A percentile compares a stretch with the other conserved stretches of the same genome.
Conservation (phyloP, 2,888 invertebrate genomes). For the Uropetala carovei region DNA sequence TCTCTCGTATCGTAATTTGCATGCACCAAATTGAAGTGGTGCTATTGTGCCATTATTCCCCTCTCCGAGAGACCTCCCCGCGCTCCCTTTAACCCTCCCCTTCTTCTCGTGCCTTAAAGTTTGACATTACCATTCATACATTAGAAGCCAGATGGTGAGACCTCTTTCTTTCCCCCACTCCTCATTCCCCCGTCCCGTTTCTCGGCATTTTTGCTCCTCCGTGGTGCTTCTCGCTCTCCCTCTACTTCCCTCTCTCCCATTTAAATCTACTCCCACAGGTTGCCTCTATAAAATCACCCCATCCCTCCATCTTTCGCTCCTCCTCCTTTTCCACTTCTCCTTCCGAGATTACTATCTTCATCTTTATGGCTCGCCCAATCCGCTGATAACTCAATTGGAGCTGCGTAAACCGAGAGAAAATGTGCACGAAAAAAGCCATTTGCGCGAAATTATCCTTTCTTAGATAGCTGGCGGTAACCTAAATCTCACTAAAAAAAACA, state of each 20-base stretch:
- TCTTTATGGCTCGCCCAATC: slow-evolving; percentile 52
- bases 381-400: slow-evolving; percentile 15
- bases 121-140: too few species aligned
- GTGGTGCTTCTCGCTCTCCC: background rate
- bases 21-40: too few species aligned
- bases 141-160: too few species aligned
- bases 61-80: too few species aligned
- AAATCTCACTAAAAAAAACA: too few species aligned
- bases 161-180: background rate
- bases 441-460: background rate
- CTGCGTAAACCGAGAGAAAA: background rate
- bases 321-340: slow-evolving; percentile 15
- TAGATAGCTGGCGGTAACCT: too few species aligned
- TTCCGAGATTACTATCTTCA: slow-evolving; percentile 28
- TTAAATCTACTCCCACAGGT: slow-evolving; percentile 61
- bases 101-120: too few species aligned
- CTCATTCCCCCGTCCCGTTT: background rate
- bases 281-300: slow-evolving; percentile 53
- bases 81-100: too few species aligned
- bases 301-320: background rate
- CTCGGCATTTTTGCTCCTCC: background rate
- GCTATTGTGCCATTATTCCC: too few species aligned
- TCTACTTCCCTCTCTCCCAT: slow-evolving; percentile 9
- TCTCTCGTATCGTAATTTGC: too few species aligned
- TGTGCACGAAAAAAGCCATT: slow-evolving; percentile 1